Conservation (phyloP, 2,797 vertebrate genomes). For the Tenualosa ilisha region DNA sequence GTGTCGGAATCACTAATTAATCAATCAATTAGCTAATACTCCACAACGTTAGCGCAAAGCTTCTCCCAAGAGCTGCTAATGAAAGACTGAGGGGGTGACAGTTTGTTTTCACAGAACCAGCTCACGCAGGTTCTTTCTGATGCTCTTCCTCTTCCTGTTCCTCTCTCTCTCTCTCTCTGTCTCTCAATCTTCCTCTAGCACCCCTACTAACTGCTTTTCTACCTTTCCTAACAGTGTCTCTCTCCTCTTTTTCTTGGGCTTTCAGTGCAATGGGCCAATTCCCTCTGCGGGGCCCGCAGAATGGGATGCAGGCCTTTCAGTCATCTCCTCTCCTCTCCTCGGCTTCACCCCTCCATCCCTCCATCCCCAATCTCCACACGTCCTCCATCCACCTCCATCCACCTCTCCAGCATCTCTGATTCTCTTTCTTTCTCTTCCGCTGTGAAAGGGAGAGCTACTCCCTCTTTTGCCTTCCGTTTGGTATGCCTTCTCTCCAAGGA, state of each 20-base stretch:
- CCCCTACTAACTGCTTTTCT: not conserved
- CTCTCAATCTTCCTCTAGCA: no score
- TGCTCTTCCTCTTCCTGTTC: not conserved
- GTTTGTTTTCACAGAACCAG: not conserved
- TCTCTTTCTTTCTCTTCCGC: not conserved
- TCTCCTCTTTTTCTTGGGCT: not conserved
- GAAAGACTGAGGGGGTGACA: not conserved
- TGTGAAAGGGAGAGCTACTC: not conserved
- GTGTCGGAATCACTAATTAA: slow-evolving; percentile 28
- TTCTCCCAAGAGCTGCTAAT: not conserved
- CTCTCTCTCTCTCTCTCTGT: slow-evolving; percentile 35
- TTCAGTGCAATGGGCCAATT: not conserved
- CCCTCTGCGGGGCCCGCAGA: not conserved
- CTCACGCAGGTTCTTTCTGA: not conserved
- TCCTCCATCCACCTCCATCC: slow-evolving; percentile 34
- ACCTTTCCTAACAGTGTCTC: slow-evolving; percentile 31
- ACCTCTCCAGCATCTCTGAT: slow-evolving; percentile 22
- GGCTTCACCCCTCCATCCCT: slow-evolving; percentile 45
- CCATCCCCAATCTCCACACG: slow-evolving; percentile 60
- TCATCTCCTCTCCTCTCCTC: slow-evolving; percentile 59
- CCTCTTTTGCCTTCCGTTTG: not conserved
- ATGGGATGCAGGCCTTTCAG: slow-evolving; percentile 60
- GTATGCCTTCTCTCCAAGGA: slow-evolving; percentile 30
- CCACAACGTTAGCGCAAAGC: slow-evolving; percentile 7
- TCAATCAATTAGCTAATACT: slow-evolving; percentile 29